These are phyloP conservation scores for Macrocentrus cingulum DNA, from an alignment of 1,140 invertebrate genomes.

Conservation along the genomic window DNA sequence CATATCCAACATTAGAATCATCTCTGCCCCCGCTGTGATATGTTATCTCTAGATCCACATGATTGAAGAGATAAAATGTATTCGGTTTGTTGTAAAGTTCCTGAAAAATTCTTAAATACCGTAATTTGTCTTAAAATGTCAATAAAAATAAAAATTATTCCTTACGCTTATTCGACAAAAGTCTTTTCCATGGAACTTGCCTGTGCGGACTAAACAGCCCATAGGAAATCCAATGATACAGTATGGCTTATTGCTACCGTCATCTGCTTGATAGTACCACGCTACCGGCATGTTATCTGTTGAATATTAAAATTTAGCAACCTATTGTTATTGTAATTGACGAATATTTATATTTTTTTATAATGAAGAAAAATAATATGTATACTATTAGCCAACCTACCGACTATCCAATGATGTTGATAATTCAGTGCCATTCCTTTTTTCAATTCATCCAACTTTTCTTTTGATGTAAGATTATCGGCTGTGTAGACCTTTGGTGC, in stretches of 20 bases:
- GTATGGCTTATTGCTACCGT: constrained; percentile 67
- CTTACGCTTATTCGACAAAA: constrained; percentile 64
- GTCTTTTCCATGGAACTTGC: constrained; percentile 64
- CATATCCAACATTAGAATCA: constrained; percentile 79
- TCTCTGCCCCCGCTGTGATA: constrained; percentile 87
- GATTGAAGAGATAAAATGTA: constrained; percentile 94
- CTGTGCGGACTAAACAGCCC: constrained; percentile 83
- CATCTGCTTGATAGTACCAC: constrained; percentile 88
- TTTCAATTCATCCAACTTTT: constrained; percentile 79
- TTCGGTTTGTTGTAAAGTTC: constrained; percentile 63
- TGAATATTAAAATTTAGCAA: constrained; percentile 29
- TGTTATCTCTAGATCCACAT: constrained; percentile 89
- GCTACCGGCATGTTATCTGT: constrained; percentile 95
- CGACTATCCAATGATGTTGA: constrained; percentile 97
- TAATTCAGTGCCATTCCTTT: constrained; percentile 96
- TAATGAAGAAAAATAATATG: background rate
- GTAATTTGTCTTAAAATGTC: background rate
- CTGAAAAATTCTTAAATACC: constrained; percentile 26
- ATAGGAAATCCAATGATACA: constrained; percentile 96
- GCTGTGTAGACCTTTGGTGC: constrained; percentile 69
- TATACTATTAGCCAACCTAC: constrained; percentile 41
- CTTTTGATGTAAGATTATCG: constrained; percentile 64
- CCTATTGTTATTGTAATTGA: constrained; percentile 94
- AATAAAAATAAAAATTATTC: background rate
- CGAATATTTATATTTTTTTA: constrained; percentile 32